These are phyloP conservation scores for Halictus ligatus DNA, from an alignment of 2,888 invertebrate genomes.

Conservation along the genomic window DNA sequence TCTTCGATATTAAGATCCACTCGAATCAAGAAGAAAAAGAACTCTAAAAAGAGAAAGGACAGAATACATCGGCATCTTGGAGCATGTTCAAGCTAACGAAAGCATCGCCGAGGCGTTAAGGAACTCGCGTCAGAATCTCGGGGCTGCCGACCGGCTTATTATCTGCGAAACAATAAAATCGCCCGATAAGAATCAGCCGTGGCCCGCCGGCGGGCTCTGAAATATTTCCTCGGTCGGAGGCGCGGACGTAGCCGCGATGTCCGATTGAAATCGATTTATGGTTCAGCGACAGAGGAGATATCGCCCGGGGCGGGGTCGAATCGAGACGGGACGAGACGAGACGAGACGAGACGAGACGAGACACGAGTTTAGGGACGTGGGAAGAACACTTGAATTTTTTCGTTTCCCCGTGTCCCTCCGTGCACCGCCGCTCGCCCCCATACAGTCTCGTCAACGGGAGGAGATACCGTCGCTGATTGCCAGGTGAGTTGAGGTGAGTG, in stretches of 20 bases:
- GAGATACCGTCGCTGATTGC: constrained; percentile 51
- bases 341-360: constrained; percentile 11
- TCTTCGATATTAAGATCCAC: background rate
- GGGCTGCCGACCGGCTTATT: constrained; percentile 43
- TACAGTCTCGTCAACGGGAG: constrained; percentile 9
- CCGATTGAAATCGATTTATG: constrained; percentile 71
- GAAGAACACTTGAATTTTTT: constrained; percentile 67
- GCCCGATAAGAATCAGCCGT: constrained; percentile 39
- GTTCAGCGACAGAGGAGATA: constrained; percentile 64
- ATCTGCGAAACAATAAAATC: constrained; percentile 57
- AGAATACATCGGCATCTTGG: background rate
- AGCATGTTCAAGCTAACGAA: constrained; percentile 35
- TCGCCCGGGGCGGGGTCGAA: constrained; percentile 75
- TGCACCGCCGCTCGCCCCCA: constrained; percentile 23
- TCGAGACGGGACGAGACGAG: constrained; percentile 53
- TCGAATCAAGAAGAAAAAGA: background rate
- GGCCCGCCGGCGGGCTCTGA: constrained; percentile 23
- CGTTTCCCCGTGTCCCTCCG: constrained; percentile 19
- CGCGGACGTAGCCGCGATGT: constrained; percentile 46
- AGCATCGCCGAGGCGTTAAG: constrained; percentile 23
- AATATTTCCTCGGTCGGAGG: constrained; percentile 41
- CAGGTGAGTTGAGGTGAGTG: constrained; percentile 58
- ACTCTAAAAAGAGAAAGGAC: background rate
- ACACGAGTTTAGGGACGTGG: constrained; percentile 74
- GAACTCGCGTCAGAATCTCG: background rate